Evolutionary conservation across 2,888 invertebrate genomes (phyloP), one percentile per base, ranked within the genome.

Genomic region (Dinocampus coccinellae): DNA sequence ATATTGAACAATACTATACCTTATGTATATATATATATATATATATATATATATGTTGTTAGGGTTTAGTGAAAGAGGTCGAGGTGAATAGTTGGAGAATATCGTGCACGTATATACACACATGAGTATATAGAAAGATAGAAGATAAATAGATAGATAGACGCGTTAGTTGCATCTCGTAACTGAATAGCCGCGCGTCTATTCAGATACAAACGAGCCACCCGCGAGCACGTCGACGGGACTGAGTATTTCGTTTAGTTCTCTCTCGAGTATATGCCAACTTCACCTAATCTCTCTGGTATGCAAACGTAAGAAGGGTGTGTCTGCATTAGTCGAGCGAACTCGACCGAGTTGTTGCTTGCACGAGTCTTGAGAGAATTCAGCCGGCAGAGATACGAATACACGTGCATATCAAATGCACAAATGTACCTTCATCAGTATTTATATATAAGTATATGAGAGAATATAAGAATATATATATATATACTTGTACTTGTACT

Each of bases 261-360:
- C 64, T 62, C 42, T 53, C 67, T 70, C 70, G 34, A 61, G 68
- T 75, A 16, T 47, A 72, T 69, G 70, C 73, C 70, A 73, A 72
- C 68, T 74, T 75, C 64, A 52, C 77, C 77, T 73, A 74, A 75
- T 75, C 74, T 75, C 74, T 74, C 72, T 70, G 64, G 71, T 66
- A 63, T 74, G 70, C 73, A 72, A 74, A 70, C 70, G 60, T 66
- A 70, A 68, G 72, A 70, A 75, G 73, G 76, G 74, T 76, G 75
- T 77, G 77, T 73, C 74, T 64, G 73, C 75, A 64, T 76, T 71
- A 76, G 74, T 75, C 72, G 72, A 71, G 73, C 65, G 76, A 74
- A 74, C 74, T 74, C 74, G 73, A 74, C 70, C 70, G 74, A 73
- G 70, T 77, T n/a, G n/a, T 29, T 75, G 74, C 70, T 47, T 47